phyloP scores from a whole-genome alignment of 1,140 invertebrate species.

The Listronotus oregonensis region DNA sequence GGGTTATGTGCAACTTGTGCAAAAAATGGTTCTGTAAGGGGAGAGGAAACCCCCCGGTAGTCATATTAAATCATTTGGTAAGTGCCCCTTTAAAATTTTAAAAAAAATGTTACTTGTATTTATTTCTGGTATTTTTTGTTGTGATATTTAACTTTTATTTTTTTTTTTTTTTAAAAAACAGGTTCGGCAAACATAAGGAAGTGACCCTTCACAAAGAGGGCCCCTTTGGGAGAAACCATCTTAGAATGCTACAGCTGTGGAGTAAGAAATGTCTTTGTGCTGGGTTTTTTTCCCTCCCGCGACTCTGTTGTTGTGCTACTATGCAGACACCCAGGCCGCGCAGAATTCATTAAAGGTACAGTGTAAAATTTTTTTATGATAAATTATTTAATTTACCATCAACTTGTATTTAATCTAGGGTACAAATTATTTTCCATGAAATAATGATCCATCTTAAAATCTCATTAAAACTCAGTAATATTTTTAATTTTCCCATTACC shows the following conservation, averaged over 20 bases:
- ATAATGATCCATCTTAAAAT: too few species aligned
- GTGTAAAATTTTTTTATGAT: neutral
- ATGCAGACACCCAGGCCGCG: slow-evolving; percentile 91
- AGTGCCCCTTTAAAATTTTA: slow-evolving; percentile 9
- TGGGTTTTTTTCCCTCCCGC: slow-evolving; percentile 98
- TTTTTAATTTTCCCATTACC: too few species aligned
- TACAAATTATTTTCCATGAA: too few species aligned
- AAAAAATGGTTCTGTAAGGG: slow-evolving; percentile 99
- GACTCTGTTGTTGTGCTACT: slow-evolving; percentile 98
- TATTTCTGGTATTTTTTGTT: too few species aligned
- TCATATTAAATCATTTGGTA: slow-evolving; percentile 96
- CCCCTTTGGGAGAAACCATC: slow-evolving; percentile 94
- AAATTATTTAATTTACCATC: too few species aligned
- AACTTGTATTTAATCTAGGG: too few species aligned
- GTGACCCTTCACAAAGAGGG: slow-evolving; percentile 97
- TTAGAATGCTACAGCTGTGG: slow-evolving; percentile 99
- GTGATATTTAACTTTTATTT: slow-evolving; percentile 5
- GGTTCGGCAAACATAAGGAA: slow-evolving; percentile 95
- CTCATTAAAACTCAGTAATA: too few species aligned
- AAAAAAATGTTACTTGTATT: neutral
- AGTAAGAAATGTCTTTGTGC: slow-evolving; percentile 94
- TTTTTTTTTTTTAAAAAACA: slow-evolving; percentile 31
- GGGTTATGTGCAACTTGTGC: slow-evolving; percentile 97
- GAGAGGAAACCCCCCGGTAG: slow-evolving; percentile 94
- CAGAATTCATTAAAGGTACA: slow-evolving; percentile 74